Conservation (phyloP, 2,113 vertebrate species). For the Sapajus apella region DNA sequence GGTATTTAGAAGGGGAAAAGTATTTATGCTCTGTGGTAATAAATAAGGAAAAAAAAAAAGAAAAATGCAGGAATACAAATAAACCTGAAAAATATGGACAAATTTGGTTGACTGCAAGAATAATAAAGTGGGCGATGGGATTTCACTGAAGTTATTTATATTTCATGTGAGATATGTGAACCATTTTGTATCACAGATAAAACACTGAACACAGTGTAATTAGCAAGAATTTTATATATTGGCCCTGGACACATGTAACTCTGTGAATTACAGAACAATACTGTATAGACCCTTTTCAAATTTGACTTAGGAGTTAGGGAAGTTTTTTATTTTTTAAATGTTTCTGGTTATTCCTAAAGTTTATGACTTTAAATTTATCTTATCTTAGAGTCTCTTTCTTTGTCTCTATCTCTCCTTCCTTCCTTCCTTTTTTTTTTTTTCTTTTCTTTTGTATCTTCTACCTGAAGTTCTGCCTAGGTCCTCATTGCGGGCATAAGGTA, state of each 20-base stretch:
- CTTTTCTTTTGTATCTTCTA: neutral
- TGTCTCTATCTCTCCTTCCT: too few species aligned
- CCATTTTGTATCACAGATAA: neutral
- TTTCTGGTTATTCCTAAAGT: neutral
- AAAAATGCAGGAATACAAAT: neutral
- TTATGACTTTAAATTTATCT: neutral
- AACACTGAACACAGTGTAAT: neutral
- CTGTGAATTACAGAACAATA: neutral
- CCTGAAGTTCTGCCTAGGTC: neutral
- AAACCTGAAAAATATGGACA: neutral
- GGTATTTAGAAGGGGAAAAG: neutral
- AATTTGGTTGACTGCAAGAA: neutral
- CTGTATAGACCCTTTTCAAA: neutral
- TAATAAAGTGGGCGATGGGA: neutral
- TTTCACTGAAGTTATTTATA: neutral
- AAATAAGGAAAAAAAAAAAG: neutral
- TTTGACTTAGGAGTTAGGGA: neutral
- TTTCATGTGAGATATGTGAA: neutral
- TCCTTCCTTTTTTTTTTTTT: too few species aligned
- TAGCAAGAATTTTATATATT: neutral
- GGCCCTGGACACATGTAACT: too few species aligned
- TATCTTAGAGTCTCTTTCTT: neutral
- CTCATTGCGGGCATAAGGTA: neutral
- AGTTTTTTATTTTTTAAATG: neutral
- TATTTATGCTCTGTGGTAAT: neutral